Evolutionary conservation across 2,797 vertebrate species (phyloP).

Genomic region (Bucorvus abyssinicus): DNA sequence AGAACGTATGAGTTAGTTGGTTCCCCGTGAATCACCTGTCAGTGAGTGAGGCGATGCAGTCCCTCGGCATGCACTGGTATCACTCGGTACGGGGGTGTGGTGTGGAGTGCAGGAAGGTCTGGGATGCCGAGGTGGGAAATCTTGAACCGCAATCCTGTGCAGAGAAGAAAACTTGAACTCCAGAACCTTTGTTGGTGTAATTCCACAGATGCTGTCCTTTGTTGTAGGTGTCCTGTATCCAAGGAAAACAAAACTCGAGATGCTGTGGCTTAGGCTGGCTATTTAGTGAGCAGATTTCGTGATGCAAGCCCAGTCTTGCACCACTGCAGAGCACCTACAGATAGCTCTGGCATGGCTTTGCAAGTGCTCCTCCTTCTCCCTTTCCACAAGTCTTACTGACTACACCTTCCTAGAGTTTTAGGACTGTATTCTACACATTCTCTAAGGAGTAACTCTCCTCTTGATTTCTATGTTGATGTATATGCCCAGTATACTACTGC

Average conservation of each 20-base stretch:
- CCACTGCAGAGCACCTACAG: background rate
- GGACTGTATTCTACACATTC: background rate
- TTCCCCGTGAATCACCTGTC: background rate
- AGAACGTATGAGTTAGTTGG: background rate
- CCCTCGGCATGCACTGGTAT: background rate
- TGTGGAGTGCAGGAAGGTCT: background rate
- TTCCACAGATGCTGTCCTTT: background rate
- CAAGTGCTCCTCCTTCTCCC: background rate
- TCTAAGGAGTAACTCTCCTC: background rate
- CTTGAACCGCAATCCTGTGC: fast-evolving
- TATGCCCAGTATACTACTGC: background rate
- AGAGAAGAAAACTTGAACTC: background rate
- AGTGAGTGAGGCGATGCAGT: background rate
- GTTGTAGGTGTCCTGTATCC: background rate
- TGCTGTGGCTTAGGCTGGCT: constrained; percentile 14
- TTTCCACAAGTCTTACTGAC: background rate
- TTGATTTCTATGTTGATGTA: fast-evolving
- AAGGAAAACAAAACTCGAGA: background rate
- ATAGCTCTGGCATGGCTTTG: background rate
- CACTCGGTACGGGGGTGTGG: background rate
- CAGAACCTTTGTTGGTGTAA: background rate
- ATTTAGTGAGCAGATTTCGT: background rate
- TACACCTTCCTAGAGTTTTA: background rate
- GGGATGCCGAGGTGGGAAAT: background rate
- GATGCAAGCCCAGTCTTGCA: constrained; percentile 7